Conservation (phyloP, 1,140 invertebrate genomes). For the Brachionus rotundiformis region DNA sequence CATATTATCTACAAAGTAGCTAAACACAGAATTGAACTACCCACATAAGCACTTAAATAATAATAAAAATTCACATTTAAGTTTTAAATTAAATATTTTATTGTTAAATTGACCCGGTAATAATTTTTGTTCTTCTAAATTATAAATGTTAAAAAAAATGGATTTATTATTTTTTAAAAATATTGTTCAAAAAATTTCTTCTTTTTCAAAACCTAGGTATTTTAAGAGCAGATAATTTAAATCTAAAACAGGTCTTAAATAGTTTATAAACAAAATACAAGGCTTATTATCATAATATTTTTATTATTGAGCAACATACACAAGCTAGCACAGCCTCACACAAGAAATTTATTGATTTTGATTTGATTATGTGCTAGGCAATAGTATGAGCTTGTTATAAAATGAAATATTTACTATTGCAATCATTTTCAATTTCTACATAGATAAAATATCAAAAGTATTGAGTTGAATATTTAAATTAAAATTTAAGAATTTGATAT, state of each 20-base stretch:
- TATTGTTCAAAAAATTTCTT: too few relatives aligned
- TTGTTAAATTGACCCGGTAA: too few relatives aligned
- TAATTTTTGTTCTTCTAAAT: too few relatives aligned
- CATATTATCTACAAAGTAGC: too few relatives aligned
- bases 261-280: background rate
- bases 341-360: background rate
- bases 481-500: conserved; percentile 7
- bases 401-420: background rate
- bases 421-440: background rate
- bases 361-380: background rate
- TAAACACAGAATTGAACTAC: too few relatives aligned
- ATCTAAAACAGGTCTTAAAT: background rate
- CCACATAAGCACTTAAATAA: too few relatives aligned
- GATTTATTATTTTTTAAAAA: too few relatives aligned
- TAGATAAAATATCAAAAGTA: conserved; percentile 21
- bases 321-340: background rate
- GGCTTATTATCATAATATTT: background rate
- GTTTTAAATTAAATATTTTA: too few relatives aligned
- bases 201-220: too few relatives aligned
- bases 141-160: too few relatives aligned
- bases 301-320: background rate
- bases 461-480: background rate
- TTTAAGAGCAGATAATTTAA: background rate
- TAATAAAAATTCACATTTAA: too few relatives aligned
- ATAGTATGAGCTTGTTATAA: background rate